These are phyloP conservation scores for Orientallactaga bullata DNA, from an alignment of 2,113 vertebrate genomes.

Conservation along the genomic window DNA sequence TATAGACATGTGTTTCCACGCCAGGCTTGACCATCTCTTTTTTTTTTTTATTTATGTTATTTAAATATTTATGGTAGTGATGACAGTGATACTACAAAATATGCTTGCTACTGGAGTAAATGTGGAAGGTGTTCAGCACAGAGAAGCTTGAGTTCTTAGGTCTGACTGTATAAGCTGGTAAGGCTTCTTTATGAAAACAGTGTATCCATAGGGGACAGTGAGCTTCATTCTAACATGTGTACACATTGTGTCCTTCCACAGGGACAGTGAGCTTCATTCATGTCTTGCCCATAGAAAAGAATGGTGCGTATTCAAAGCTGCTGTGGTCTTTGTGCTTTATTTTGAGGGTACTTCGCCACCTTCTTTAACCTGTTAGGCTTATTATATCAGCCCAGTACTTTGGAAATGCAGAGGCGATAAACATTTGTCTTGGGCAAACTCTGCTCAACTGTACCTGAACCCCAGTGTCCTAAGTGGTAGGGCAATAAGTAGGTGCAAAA, in stretches of 20 bases:
- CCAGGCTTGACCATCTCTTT: too few relatives aligned
- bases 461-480: neutral
- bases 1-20: too few relatives aligned
- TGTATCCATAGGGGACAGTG: neutral
- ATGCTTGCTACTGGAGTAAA: conserved; percentile 55
- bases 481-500: neutral
- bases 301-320: neutral
- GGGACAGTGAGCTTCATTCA: neutral
- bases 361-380: conserved; percentile 22
- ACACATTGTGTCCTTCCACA: neutral
- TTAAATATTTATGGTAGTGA: conserved; percentile 70
- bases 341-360: neutral
- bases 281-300: neutral
- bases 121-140: conserved; percentile 53
- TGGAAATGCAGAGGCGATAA: conserved; percentile 13
- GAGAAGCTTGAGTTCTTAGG: neutral
- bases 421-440: neutral
- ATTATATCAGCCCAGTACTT: neutral
- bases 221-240: neutral
- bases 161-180: neutral
- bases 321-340: conserved; percentile 18
- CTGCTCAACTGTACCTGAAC: neutral
- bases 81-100: conserved; percentile 34
- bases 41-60: too few relatives aligned
- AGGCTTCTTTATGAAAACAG: neutral